Evolutionary conservation across 2,797 vertebrate genomes (phyloP).

Genomic region (Typhlichthys subterraneus): DNA sequence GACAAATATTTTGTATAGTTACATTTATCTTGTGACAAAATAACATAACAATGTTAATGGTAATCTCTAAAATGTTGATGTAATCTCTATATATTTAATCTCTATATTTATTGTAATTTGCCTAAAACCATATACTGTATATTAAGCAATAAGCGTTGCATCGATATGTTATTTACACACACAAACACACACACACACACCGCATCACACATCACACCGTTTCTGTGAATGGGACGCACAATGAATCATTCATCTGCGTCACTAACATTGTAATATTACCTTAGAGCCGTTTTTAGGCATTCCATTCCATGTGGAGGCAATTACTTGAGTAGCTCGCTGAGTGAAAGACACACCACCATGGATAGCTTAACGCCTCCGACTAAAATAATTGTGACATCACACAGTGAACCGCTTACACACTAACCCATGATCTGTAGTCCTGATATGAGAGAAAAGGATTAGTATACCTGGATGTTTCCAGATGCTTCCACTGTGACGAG

Average conservation of each 20-base stretch:
- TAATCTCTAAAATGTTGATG: too few species aligned
- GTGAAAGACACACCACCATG: constrained; percentile 42
- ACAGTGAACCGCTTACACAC: constrained; percentile 17
- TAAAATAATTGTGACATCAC: constrained; percentile 18
- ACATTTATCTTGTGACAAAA: too few species aligned
- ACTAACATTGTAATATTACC: constrained; percentile 10
- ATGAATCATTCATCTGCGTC: constrained; percentile 8
- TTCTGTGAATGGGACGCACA: constrained; percentile 24
- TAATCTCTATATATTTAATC: too few species aligned
- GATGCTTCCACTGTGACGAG: neutral
- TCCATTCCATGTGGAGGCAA: constrained; percentile 7
- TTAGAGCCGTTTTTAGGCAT: constrained; percentile 6
- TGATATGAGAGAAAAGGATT: neutral
- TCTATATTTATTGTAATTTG: too few species aligned
- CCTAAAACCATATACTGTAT: neutral
- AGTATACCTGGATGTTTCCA: constrained; percentile 41
- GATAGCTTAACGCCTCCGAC: constrained; percentile 32
- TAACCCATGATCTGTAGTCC: neutral
- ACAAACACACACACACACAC: neutral
- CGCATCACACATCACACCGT: neutral
- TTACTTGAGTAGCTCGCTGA: constrained; percentile 16
- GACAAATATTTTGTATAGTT: too few species aligned
- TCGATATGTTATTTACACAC: too few species aligned
- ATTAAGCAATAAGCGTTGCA: too few species aligned
- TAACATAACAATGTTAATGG: too few species aligned